Base-by-base conservation (phyloP, 2,888 invertebrate species). In the Cantharis rufa region DNA sequence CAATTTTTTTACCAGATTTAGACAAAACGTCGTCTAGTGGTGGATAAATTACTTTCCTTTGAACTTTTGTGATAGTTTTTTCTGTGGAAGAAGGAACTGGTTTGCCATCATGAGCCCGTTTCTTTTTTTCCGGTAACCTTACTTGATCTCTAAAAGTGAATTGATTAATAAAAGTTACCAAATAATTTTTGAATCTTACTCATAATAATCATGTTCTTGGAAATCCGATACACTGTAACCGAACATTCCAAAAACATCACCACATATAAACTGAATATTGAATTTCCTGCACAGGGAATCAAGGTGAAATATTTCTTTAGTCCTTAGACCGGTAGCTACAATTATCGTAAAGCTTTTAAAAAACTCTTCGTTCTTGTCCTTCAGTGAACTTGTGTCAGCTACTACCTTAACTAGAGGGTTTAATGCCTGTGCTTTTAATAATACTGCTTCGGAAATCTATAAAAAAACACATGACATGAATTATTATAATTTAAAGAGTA, bases 331-430 rank as follows among this genome's bases (percentile, higher is more conserved):
- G 11, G 94, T 94, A 1, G 94, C 93, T 80, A 96, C 93, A 1
- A 99, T 93, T 2, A 98, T 94, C 85, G 97, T 94, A 86, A 95
- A 98, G 62, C 90, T 86, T 24, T 90, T 87, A 84, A 96, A 96
- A 86, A 91, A 98, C 1, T 91, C 91, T 69, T 93, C 92, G 0
- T 92, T 89, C 84, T 96, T 94, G 27, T 92, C 90, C 11, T 91
- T 89, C 0, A 95, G 89, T 13, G 91, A 88, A 48, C 91, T 90
- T 0, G 91, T 91, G 84, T 95, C 94, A 0, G 93, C 90, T 0
- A 89, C 90, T 63, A 99, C 93, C 81, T 94, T 92, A 0, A 99
- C 99, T 93, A 98, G 95, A 0, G 98, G 97, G 89, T 99, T 99
- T 81, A 99, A 90, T 72, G 93, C 93, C 85, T 94, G 94, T 0